Evolutionary conservation across 2,797 vertebrate genomes (phyloP).

Genomic region (Sphenopsis melanotis): DNA sequence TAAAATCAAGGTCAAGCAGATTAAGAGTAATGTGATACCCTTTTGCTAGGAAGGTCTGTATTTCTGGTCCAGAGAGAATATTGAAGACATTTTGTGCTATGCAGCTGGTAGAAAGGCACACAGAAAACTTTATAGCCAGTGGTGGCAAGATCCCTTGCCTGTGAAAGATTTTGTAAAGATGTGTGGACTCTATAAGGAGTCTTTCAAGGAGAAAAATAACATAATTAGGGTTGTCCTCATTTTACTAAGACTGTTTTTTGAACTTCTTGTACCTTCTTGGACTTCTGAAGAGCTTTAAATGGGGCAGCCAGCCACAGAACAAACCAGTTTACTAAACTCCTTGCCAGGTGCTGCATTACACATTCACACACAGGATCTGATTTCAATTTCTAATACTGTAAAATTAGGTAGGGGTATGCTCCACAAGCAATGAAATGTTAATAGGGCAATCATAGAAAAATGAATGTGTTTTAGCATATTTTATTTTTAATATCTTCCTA

Average conservation of each 20-base stretch:
- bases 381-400: not conserved
- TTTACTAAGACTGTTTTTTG: not conserved
- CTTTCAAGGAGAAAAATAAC: not conserved
- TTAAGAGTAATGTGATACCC: conserved; percentile 6
- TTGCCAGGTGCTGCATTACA: not conserved
- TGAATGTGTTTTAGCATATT: not conserved
- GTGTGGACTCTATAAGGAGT: not conserved
- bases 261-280: not conserved
- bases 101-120: not conserved
- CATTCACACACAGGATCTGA: not conserved
- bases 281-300: not conserved
- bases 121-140: not conserved
- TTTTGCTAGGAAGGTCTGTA: not conserved
- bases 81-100: not conserved
- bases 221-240: not conserved
- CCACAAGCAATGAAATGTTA: not conserved
- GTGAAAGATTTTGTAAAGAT: not conserved
- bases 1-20: conserved; percentile 34
- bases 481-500: not conserved
- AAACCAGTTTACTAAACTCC: not conserved
- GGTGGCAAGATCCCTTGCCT: not conserved
- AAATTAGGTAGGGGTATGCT: not conserved
- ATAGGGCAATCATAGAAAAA: not conserved
- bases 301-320: not conserved
- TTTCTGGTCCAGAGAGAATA: not conserved